A percentile compares a stretch with the other conserved stretches of the same genome.
phyloP scores from a whole-genome alignment of 1,140 invertebrate species.

The Drosophila seguyi region DNA sequence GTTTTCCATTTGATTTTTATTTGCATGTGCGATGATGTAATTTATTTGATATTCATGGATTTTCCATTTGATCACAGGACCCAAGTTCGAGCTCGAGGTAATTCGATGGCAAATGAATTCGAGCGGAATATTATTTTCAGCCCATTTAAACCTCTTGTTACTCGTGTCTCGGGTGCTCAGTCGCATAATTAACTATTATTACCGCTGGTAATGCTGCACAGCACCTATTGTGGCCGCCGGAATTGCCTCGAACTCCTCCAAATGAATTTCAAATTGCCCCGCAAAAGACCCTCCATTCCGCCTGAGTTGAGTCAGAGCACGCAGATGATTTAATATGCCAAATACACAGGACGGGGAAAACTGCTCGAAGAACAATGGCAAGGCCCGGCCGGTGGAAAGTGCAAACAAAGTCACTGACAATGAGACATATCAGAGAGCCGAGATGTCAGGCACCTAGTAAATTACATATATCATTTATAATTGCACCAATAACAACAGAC shows the following conservation, averaged over 20 bases:
- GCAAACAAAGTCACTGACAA: conserved; percentile 36
- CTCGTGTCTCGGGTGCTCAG: conserved; percentile 12
- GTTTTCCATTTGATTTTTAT: conserved; percentile 51
- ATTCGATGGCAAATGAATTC: conserved; percentile 43
- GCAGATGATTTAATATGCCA: conserved; percentile 45
- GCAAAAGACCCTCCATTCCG: conserved; percentile 21
- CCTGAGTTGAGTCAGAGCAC: conserved; percentile 19
- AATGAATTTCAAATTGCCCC: conserved; percentile 27
- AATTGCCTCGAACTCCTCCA: conserved; percentile 10
- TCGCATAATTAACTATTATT: conserved; percentile 49
- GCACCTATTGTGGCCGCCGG: conserved; percentile 32
- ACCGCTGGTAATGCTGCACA: conserved; percentile 20
- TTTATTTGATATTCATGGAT: conserved; percentile 74
- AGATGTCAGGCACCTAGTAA: conserved; percentile 46
- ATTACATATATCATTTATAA: conserved; percentile 82
- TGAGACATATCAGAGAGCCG: conserved; percentile 36
- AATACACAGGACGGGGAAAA: conserved; percentile 19
- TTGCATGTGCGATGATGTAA: conserved; percentile 67
- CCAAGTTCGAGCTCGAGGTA: conserved; percentile 17
- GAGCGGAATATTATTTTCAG: conserved; percentile 31
- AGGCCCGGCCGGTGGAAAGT: background rate
- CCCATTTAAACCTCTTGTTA: conserved; percentile 33
- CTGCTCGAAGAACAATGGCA: conserved; percentile 6
- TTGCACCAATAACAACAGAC: conserved; percentile 61
- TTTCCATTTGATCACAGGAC: conserved; percentile 41